Percentiles rank a stretch among this genome's conserved stretches.
These are phyloP conservation scores for Gymnarchus niloticus DNA, from an alignment of 2,113 vertebrate species.

Conservation along the genomic window DNA sequence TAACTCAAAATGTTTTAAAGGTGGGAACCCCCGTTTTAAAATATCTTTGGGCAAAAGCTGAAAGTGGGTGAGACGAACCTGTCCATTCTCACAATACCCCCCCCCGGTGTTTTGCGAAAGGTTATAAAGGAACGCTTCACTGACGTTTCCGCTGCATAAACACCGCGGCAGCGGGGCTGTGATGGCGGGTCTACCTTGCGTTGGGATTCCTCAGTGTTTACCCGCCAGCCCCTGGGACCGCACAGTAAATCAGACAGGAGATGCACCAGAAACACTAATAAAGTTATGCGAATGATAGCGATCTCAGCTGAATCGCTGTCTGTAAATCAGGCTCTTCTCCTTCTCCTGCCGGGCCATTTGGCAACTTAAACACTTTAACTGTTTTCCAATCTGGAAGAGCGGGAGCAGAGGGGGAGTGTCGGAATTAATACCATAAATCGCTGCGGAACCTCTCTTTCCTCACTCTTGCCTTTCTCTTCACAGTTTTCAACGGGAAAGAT, in stretches of 20 bases:
- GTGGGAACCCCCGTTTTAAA: background rate
- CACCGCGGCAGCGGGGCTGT: conserved; percentile 42
- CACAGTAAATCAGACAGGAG: conserved; percentile 64
- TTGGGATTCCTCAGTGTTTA: conserved; percentile 45
- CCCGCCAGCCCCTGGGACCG: conserved; percentile 54
- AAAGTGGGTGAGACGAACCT: background rate
- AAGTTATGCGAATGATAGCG: conserved; percentile 59
- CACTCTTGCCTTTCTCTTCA: conserved; percentile 38
- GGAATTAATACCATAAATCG: conserved; percentile 55
- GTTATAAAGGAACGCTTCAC: conserved; percentile 18
- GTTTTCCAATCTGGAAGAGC: conserved; percentile 32
- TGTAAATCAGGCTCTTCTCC: conserved; percentile 35
- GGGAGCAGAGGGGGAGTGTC: conserved; percentile 48
- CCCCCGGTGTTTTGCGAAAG: background rate
- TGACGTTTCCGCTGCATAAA: conserved; percentile 38
- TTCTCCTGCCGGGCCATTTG: conserved; percentile 26
- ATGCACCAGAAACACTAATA: conserved; percentile 62
- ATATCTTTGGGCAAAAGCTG: background rate
- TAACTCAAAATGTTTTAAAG: background rate
- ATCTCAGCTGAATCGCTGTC: conserved; percentile 44
- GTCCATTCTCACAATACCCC: no score
- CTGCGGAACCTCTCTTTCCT: conserved; percentile 30
- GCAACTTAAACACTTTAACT: conserved; percentile 36
- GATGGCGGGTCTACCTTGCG: conserved; percentile 40
- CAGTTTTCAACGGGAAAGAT: conserved; percentile 45